Percentiles rank a stretch among this genome's conserved stretches.
These are phyloP conservation scores for Harlomillsia oculata DNA, from an alignment of 1,140 invertebrate genomes.

Conservation along the genomic window DNA sequence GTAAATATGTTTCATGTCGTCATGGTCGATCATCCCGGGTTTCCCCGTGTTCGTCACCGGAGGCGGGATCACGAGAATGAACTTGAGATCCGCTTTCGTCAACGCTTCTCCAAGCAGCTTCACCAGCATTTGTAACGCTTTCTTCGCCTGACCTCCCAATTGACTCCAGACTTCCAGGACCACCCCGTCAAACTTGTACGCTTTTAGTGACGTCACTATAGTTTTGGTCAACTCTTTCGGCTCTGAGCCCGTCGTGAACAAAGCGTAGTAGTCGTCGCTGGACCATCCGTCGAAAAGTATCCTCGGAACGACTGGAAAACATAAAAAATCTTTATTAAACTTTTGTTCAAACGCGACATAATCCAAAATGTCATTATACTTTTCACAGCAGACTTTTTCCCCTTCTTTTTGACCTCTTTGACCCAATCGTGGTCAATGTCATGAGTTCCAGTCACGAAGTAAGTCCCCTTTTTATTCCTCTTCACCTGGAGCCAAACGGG, in stretches of 20 bases:
- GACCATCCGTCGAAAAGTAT: conserved; percentile 78
- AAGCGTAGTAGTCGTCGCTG: conserved; percentile 52
- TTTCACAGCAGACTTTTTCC: conserved; percentile 36
- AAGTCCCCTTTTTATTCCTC: conserved; percentile 49
- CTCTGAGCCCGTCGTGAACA: conserved; percentile 52
- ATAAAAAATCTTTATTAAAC: conserved; percentile 19
- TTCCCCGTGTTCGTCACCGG: conserved; percentile 43
- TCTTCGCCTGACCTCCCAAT: conserved; percentile 55
- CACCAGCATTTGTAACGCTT: conserved; percentile 48
- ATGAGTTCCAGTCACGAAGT: conserved; percentile 58
- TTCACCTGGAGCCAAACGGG: conserved; percentile 88
- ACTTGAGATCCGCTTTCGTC: conserved; percentile 48
- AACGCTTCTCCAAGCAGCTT: conserved; percentile 52
- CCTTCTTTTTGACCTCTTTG: conserved; percentile 51
- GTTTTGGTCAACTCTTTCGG: conserved; percentile 50
- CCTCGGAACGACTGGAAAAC: conserved; percentile 60
- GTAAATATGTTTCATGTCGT: conserved; percentile 66
- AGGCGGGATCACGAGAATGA: conserved; percentile 78
- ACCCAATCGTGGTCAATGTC: conserved; percentile 78
- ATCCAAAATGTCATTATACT: conserved; percentile 33
- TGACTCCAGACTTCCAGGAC: conserved; percentile 83
- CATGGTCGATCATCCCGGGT: conserved; percentile 57
- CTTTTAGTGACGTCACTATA: conserved; percentile 52
- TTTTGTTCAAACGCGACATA: not conserved
- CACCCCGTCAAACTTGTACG: conserved; percentile 67